Percentiles rank a stretch among this genome's conserved stretches.
phyloP scores from a whole-genome alignment of 1,140 invertebrate species.

The Papilio dardanus region DNA sequence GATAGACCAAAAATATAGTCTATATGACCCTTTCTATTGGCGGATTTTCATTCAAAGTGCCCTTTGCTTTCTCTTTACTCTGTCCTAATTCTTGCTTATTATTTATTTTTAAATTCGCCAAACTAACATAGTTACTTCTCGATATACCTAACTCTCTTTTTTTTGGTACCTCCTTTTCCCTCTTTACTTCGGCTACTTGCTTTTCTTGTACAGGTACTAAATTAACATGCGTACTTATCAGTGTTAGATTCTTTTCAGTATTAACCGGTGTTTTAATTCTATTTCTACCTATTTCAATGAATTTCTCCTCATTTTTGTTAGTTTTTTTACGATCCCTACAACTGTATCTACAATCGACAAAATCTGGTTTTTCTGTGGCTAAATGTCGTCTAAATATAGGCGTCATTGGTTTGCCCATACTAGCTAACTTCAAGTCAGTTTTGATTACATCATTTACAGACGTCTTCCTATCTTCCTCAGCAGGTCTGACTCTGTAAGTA shows the following conservation, averaged over 20 bases:
- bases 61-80: conserved; percentile 41
- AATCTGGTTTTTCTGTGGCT: conserved; percentile 56
- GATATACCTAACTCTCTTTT: conserved; percentile 64
- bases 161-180: conserved; percentile 45
- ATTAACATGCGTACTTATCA: conserved; percentile 45
- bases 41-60: conserved; percentile 44
- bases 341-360: conserved; percentile 72
- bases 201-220: conserved; percentile 48
- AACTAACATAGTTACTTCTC: conserved; percentile 76
- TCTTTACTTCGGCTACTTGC: conserved; percentile 41
- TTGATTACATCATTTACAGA: conserved; percentile 56
- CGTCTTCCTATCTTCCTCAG: conserved; percentile 45
- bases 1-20: conserved; percentile 29
- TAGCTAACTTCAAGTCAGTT: conserved; percentile 69
- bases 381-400: conserved; percentile 72
- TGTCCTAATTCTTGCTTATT: conserved; percentile 51
- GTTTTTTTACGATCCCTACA: conserved; percentile 63
- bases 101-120: conserved; percentile 77
- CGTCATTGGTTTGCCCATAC: conserved; percentile 76
- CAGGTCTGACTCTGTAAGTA: conserved; percentile 60
- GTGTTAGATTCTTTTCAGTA: conserved; percentile 50
- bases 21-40: conserved; percentile 58
- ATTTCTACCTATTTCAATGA: conserved; percentile 54
- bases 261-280: conserved; percentile 52
- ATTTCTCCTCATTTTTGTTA: conserved; percentile 56